Base-by-base conservation (phyloP, 2,888 invertebrate genomes). In the Thymelicus acteon region DNA sequence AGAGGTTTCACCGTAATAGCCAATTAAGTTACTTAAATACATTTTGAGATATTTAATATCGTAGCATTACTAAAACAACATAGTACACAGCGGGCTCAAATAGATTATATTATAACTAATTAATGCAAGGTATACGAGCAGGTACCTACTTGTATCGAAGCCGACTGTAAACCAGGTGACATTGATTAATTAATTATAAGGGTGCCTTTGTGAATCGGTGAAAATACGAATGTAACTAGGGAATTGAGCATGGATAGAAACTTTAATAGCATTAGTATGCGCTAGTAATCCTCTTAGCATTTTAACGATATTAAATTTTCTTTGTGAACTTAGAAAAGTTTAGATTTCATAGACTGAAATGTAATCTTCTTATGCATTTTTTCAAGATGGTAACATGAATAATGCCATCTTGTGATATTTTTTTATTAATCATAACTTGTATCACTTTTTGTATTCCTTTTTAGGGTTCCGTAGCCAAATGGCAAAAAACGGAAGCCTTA, bases 281-380 rank as follows among this genome's bases (percentile, higher is more conserved):
- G 49, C 6, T n/a, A 61, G 44, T 67, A 44, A 61, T 67, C 61
- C 44, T 67, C 67, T 61, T 31, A 49, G 44, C 48, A 39, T 67
- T 61, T 61, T 63, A 52, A 67, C 54, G 44, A 49, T 61, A 44
- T 67, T 67, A 67, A 49, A 13, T 31, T 67, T 60, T 67, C 60
- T 67, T 67, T 67, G 67, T 48, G 48, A 61, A 40, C 67, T 61
- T 67, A 67, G 37, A 52, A 7, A 52, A 52, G 49, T 15, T 3
- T 6, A 0, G 49, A 49, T 52, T 44, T 12, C 4, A 10, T 44
- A 2, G 12, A 44, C 10, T 40, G 10, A 10, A 12, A 12, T 44
- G 31, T 31, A 31, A 31, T 31, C 31, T 31, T 31, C 31, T 31
- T 31, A 31, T 31, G 31, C 4, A 31, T 31, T 31, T 31, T 1